Evolutionary conservation across 2,797 vertebrate genomes (phyloP), one percentile per base, ranked within the genome.

Genomic region (Loriculus beryllinus): DNA sequence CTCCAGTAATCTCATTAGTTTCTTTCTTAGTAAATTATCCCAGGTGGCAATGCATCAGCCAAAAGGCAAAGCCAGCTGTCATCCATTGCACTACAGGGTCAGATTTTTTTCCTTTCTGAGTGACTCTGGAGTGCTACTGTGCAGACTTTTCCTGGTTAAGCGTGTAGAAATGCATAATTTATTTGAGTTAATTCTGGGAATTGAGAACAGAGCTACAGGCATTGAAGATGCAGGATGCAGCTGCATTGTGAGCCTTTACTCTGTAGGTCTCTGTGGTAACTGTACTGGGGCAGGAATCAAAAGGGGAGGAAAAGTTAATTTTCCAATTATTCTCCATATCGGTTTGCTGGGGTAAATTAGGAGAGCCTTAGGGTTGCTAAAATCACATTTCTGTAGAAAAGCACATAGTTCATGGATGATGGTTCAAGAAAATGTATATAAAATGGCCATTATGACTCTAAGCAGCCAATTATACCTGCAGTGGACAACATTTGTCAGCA

Each of bases 131-230:
- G 28, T 84, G 70, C 59, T 85, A 68, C 57, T 74, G 54, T 85
- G 62, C 80, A 93, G 85, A 62, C 28, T 60, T 86, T 72, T 93
- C 57, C 65, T 47, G 80, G 56, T 70, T 83, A 86, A 92, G 70
- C 25, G 82, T 54, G 33, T 77, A 56, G 37, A 85, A 95, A 92
- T 93, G 71, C 39, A 87, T 90, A 95, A 96, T 84, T 91, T 96
- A 94, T 87, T 89, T 77, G 64, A 71, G 88, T 59, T 95, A 84
- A 95, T 95, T 95, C 86, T 86, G 45, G 48, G 90, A 96, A 94
- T 37, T 1, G 11, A 89, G 91, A 91, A 79, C 80, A 88, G 82
- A 90, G 60, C 71, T 85, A 87, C 68, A 82, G 80, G 87, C 20
- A 0, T 54, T 56, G 84, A 89, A 93, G 71, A 92, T 95, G 60